Percentiles rank a stretch among this genome's conserved stretches.
Conservation (phyloP, 2,113 vertebrate genomes). For the Anoplopoma fimbria region DNA sequence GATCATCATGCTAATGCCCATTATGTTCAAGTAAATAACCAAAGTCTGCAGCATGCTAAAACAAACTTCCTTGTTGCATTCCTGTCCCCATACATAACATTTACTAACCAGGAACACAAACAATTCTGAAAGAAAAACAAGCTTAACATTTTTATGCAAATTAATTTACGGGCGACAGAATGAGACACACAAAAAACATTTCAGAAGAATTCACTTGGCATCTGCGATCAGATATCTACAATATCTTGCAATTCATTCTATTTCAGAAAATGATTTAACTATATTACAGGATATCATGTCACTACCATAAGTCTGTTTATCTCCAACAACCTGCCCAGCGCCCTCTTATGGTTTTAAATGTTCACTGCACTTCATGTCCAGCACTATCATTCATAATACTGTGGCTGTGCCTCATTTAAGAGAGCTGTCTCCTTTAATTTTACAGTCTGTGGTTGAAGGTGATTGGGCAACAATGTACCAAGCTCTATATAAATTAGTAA, state of each 20-base stretch:
- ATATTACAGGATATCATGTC: background rate
- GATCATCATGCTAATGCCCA: too few relatives aligned
- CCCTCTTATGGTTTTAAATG: slow-evolving; percentile 17
- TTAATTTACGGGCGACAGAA: background rate
- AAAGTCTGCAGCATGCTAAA: background rate
- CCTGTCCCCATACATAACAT: too few relatives aligned
- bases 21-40: background rate
- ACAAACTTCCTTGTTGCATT: background rate
- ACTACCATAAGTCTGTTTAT: background rate
- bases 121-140: background rate
- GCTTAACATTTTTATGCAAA: background rate
- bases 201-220: background rate
- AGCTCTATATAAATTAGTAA: background rate
- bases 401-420: background rate
- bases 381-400: background rate
- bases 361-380: background rate
- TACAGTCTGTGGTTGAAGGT: background rate
- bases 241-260: too few relatives aligned
- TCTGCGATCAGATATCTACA: background rate
- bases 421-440: background rate
- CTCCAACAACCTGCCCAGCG: background rate
- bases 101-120: background rate
- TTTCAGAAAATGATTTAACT: background rate
- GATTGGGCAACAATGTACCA: background rate
- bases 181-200: background rate